phyloP scores from a whole-genome alignment of 2,113 vertebrate species.

The Notiomystis cincta region DNA sequence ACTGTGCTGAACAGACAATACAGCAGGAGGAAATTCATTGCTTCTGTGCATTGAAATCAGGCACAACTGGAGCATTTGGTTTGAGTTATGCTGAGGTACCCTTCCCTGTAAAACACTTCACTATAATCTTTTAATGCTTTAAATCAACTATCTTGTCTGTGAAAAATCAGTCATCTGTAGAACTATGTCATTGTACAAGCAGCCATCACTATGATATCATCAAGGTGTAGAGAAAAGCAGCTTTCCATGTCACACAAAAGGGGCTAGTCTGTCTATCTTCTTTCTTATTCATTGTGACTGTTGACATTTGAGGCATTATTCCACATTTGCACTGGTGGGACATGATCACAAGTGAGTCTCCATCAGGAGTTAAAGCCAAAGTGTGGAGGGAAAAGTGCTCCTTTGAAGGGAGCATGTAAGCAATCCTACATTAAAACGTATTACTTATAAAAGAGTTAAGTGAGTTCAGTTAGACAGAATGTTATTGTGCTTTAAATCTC shows the following conservation, averaged over 20 bases:
- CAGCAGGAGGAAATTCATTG: not conserved
- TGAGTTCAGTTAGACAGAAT: not conserved
- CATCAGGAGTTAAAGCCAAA: not conserved
- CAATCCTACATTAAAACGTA: not conserved
- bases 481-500: slow-evolving; percentile 47
- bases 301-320: not conserved
- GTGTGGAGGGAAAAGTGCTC: not conserved
- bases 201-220: not conserved
- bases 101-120: not conserved
- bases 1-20: not conserved
- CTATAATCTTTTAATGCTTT: not conserved
- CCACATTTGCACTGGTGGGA: not conserved
- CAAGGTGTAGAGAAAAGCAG: not conserved
- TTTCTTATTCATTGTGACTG: not conserved
- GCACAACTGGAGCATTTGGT: not conserved
- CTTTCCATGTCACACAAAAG: not conserved
- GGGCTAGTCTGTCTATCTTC: not conserved
- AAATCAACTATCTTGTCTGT: not conserved
- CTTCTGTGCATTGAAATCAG: not conserved
- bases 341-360: not conserved
- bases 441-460: slow-evolving; percentile 2
- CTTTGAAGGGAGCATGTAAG: not conserved
- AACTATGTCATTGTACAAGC: not conserved
- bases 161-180: not conserved
- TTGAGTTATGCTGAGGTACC: not conserved